Base-by-base conservation (phyloP, 1,140 invertebrate species). In the Apis florea region DNA sequence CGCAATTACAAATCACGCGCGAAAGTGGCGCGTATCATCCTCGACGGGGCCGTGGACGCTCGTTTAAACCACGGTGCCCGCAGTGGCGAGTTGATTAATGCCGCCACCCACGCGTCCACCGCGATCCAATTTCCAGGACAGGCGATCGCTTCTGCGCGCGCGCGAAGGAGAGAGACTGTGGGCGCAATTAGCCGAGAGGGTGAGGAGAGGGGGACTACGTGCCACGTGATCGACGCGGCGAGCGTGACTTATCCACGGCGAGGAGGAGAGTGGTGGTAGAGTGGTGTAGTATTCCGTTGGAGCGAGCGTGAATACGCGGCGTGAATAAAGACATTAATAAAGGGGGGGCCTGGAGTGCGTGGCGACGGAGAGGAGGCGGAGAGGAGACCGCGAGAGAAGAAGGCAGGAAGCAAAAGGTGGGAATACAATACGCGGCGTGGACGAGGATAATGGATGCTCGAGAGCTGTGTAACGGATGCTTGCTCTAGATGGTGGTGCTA, bases 321-420 rank as follows among this genome's bases (percentile, higher is more conserved):
- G 77, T 69, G 84, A 89, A 88, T 89, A 88, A 85, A 90, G 89
- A 90, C 88, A 89, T 90, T 90, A 90, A 90, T 89, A 89, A 90
- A 81, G 79, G 69, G 19, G 53, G 58, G 63, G 79, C 88, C 84
- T 76, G 88, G 31, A 40, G 31, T 53, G 53, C 15, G 17, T 54
- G 15, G 83, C 84, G 86, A 73, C 80, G 85, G n/a, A n/a, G n/a
- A 58, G 71, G 53, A 54, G 53, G 6, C 13, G 17, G 53, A 17
- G 53, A 53, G 51, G 51, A 53, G 51, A 53, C 12, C 4, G 53
- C 6, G 71, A 75, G 77, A 61, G 47, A 56, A 59, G 67, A 10
- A 68, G 83, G 71, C 76, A 79, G 77, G 73, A 70, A 87, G 71
- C 73, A 10, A 31, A 67, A 66, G 31, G 51, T 53, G 51, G 85